Conservation (phyloP, 2,888 invertebrate species). For the Tromatobia lineatoria region DNA sequence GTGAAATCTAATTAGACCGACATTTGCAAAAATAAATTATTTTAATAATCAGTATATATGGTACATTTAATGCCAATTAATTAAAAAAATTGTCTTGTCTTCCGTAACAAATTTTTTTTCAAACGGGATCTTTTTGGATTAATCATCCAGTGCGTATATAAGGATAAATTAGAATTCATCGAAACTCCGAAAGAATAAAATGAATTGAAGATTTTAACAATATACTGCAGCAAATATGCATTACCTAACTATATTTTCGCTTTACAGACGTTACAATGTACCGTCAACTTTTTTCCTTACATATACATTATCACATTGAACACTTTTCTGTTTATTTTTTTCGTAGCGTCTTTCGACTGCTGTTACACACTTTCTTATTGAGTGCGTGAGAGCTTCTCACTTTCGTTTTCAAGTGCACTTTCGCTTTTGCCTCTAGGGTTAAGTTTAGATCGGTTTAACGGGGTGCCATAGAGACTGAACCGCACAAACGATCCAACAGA, state of each 20-base stretch:
- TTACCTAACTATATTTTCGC: not conserved
- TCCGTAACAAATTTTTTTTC: too few relatives aligned
- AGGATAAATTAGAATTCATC: too few relatives aligned
- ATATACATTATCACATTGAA: not conserved
- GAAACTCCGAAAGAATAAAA: too few relatives aligned
- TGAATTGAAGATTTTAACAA: too few relatives aligned
- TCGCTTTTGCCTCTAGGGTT: slow-evolving; percentile 12
- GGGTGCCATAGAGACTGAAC: slow-evolving; percentile 3
- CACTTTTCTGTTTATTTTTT: not conserved
- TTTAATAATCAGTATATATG: too few relatives aligned
- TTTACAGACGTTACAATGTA: not conserved
- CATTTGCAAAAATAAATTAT: too few relatives aligned
- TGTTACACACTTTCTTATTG: not conserved
- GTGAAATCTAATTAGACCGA: too few relatives aligned
- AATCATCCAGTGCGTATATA: too few relatives aligned
- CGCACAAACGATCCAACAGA: slow-evolving; percentile 33
- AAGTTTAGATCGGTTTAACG: slow-evolving; percentile 39
- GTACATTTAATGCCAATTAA: too few relatives aligned
- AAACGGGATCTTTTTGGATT: too few relatives aligned
- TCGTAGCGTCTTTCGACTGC: not conserved
- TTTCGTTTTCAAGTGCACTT: slow-evolving; percentile 6
- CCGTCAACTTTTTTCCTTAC: not conserved
- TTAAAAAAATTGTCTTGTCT: too few relatives aligned
- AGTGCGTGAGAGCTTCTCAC: slow-evolving; percentile 10
- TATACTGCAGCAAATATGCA: too few relatives aligned